These are phyloP conservation scores for Speoplatyrhinus poulsoni DNA, from an alignment of 2,113 vertebrate genomes.

Conservation along the genomic window DNA sequence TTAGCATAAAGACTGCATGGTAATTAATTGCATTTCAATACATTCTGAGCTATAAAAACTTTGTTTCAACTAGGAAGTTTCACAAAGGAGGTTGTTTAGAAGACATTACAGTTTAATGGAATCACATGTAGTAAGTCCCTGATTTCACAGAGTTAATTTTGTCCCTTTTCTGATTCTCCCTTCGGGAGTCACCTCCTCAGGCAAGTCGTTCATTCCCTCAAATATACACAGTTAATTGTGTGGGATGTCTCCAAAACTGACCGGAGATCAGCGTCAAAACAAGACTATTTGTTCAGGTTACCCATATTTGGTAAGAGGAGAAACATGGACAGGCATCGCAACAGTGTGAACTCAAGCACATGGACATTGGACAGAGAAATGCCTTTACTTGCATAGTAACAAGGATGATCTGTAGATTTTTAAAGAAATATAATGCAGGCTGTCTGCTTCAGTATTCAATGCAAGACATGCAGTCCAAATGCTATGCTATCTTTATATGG, in stretches of 20 bases:
- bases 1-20: constrained; percentile 82
- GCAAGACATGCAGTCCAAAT: constrained; percentile 44
- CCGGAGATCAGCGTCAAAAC: constrained; percentile 24
- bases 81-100: constrained; percentile 75
- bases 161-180: constrained; percentile 62
- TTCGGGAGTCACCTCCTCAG: constrained; percentile 18
- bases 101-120: constrained; percentile 73
- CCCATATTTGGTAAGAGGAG: constrained; percentile 16
- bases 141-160: constrained; percentile 77
- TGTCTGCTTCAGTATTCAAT: constrained; percentile 28
- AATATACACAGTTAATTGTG: background rate
- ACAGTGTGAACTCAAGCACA: constrained; percentile 34
- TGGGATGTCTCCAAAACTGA: constrained; percentile 5
- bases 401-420: constrained; percentile 55
- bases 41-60: constrained; percentile 84
- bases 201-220: constrained; percentile 3
- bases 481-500: constrained; percentile 31
- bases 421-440: constrained; percentile 23
- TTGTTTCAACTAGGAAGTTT: constrained; percentile 74
- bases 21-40: constrained; percentile 80
- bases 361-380: constrained; percentile 23
- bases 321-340: constrained; percentile 42
- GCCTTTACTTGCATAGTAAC: constrained; percentile 44
- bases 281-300: constrained; percentile 16
- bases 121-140: constrained; percentile 80